These are phyloP conservation scores for Carollia perspicillata DNA, from an alignment of 2,113 vertebrate species.

Conservation along the genomic window DNA sequence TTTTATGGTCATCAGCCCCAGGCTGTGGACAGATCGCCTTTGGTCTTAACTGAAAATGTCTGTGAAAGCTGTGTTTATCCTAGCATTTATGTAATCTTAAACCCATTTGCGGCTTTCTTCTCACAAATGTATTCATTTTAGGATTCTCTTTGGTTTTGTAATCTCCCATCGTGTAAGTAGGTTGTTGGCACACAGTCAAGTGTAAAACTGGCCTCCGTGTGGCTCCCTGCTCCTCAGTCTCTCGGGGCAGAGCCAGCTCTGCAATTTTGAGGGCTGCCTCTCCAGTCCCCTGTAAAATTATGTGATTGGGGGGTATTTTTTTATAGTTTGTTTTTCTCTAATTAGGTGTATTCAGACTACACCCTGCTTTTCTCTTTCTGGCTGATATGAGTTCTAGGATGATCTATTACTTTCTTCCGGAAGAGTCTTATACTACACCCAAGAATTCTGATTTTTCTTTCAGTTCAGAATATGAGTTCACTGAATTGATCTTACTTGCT, in stretches of 20 bases:
- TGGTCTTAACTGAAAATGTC: neutral
- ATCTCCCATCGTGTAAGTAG: neutral
- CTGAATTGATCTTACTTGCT: neutral
- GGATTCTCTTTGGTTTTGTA: neutral
- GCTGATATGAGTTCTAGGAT: neutral
- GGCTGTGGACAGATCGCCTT: neutral
- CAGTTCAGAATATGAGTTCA: neutral
- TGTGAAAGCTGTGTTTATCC: neutral
- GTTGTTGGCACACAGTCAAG: neutral
- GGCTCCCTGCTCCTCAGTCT: neutral
- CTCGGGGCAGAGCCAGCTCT: neutral
- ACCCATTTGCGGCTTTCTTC: neutral
- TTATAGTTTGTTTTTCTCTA: neutral
- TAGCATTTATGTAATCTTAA: neutral
- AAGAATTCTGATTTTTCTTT: neutral
- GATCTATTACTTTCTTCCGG: neutral
- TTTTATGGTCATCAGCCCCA: neutral
- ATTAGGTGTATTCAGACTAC: neutral
- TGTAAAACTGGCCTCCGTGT: neutral
- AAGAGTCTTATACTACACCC: neutral
- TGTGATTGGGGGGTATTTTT: neutral
- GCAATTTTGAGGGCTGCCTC: neutral
- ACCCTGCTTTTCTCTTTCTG: neutral
- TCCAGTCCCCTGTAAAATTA: neutral
- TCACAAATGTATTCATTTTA: neutral